Evolutionary conservation across 2,797 vertebrate species (phyloP).

Genomic region (Phyllotis vaccarum): DNA sequence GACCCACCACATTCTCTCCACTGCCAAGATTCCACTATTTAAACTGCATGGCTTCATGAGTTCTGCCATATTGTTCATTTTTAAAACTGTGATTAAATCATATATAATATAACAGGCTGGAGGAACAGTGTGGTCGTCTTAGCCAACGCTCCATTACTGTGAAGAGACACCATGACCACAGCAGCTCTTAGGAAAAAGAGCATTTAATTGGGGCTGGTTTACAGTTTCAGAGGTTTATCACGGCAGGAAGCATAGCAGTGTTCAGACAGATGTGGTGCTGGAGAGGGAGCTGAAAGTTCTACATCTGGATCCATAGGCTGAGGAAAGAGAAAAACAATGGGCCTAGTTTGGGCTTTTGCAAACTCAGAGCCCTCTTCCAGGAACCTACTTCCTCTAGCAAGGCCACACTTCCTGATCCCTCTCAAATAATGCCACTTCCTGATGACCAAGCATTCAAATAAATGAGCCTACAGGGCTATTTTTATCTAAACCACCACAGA

Average conservation of each 20-base stretch:
- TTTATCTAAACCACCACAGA: neutral
- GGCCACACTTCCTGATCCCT: neutral
- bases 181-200: neutral
- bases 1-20: neutral
- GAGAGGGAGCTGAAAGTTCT: neutral
- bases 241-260: neutral
- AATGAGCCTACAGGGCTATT: neutral
- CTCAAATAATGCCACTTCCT: neutral
- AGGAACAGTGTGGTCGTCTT: neutral
- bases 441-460: neutral
- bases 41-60: neutral
- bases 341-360: neutral
- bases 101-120: neutral
- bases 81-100: neutral
- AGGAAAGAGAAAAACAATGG: neutral
- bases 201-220: neutral
- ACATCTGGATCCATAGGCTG: neutral
- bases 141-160: neutral
- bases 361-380: neutral
- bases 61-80: neutral
- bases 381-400: neutral
- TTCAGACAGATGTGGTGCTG: neutral
- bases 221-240: neutral
- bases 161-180: neutral
- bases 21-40: neutral